phyloP scores from a whole-genome alignment of 2,888 invertebrate genomes.

The Aelia acuminata region DNA sequence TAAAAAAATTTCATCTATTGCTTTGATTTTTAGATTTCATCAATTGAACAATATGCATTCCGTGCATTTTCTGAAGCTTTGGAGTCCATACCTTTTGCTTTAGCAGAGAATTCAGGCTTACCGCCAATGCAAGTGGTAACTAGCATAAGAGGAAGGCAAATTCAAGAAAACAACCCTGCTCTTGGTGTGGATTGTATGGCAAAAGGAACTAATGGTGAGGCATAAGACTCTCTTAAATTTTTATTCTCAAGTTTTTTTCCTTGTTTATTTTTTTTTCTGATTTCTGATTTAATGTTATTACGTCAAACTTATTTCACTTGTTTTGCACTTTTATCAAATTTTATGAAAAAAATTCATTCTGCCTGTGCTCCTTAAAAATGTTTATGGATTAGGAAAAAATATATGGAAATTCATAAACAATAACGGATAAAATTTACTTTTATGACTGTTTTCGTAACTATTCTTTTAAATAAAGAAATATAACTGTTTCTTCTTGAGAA shows the following conservation, averaged over 20 bases:
- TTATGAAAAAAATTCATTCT: no score
- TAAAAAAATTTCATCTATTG: background rate
- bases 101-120: conserved; percentile 96
- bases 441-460: no score
- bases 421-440: no score
- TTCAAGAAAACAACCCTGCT: conserved; percentile 85
- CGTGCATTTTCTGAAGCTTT: conserved; percentile 95
- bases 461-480: no score
- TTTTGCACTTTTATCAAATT: background rate
- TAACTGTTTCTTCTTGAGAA: no score
- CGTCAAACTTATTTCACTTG: background rate
- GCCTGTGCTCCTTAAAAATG: no score
- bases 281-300: background rate
- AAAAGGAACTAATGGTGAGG: conserved; percentile 75
- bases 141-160: conserved; percentile 91
- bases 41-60: conserved; percentile 97
- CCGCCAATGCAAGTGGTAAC: conserved; percentile 93
- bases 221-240: no score
- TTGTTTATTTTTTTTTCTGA: background rate
- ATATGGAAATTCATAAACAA: no score
- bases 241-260: no score
- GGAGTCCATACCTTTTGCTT: conserved; percentile 93
- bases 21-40: conserved; percentile 73
- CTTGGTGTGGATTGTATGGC: conserved; percentile 97
- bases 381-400: no score